A percentile compares a stretch with the other conserved stretches of the same genome.
phyloP scores from a whole-genome alignment of 2,888 invertebrate genomes.

The Panopea generosa region DNA sequence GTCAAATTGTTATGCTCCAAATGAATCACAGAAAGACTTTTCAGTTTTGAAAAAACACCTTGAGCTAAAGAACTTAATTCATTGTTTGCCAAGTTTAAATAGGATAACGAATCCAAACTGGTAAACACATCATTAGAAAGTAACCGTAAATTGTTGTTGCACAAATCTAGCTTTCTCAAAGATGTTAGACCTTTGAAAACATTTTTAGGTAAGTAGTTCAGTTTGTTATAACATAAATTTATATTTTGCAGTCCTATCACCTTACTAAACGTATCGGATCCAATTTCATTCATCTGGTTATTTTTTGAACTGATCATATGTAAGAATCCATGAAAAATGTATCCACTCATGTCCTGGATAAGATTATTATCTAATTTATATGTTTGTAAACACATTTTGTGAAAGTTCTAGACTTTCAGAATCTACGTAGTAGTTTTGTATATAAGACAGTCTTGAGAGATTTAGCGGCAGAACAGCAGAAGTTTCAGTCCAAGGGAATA shows the following conservation, averaged over 20 bases:
- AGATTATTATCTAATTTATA: conserved; percentile 23
- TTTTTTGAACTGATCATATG: conserved; percentile 28
- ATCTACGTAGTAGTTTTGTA: conserved; percentile 3
- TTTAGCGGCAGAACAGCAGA: conserved; percentile 21
- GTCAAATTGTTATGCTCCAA: conserved; percentile 5
- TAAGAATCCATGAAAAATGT: conserved; percentile 26
- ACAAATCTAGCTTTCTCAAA: background rate
- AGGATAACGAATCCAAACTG: background rate
- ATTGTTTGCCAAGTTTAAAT: conserved; percentile 25
- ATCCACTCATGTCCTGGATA: conserved; percentile 21
- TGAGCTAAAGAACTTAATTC: background rate
- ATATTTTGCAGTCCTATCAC: conserved; percentile 4
- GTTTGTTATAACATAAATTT: conserved; percentile 16
- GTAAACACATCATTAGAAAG: conserved; percentile 11
- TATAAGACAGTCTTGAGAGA: conserved; percentile 24
- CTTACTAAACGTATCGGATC: conserved; percentile 18
- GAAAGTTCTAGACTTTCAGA: conserved; percentile 11
- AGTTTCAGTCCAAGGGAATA: conserved; percentile 31
- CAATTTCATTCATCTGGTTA: conserved; percentile 15
- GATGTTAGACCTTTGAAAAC: background rate
- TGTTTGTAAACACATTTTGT: conserved; percentile 13
- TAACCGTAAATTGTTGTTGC: background rate
- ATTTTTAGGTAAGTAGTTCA: background rate
- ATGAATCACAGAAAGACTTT: conserved; percentile 7
- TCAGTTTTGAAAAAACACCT: conserved; percentile 12